Conservation (phyloP, 2,888 invertebrate species). For the Drosophila nigritarsus region DNA sequence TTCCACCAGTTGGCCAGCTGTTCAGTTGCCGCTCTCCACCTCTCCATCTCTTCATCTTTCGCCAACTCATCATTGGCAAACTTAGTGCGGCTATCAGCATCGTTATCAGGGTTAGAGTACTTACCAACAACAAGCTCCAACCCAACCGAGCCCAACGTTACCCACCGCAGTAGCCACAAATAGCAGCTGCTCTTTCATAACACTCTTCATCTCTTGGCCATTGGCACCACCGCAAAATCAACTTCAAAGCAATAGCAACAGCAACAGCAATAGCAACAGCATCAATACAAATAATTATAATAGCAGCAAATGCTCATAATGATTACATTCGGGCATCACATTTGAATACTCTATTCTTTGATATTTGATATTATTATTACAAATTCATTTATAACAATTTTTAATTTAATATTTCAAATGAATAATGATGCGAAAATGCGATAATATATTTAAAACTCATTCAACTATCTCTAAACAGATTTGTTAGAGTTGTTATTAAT, state of each 20-base stretch:
- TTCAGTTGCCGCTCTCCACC: not conserved
- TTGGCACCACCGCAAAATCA: constrained; percentile 23
- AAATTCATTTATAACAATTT: not conserved
- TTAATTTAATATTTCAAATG: not conserved
- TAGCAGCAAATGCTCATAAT: constrained; percentile 25
- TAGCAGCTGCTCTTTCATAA: constrained; percentile 12
- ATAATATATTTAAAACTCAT: not conserved
- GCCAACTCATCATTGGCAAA: constrained; percentile 18
- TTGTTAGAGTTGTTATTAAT: not conserved
- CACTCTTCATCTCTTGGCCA: constrained; percentile 10
- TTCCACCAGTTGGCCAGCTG: constrained; percentile 9
- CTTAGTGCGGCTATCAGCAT: constrained; percentile 24
- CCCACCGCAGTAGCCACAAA: constrained; percentile 12
- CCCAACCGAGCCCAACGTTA: constrained; percentile 7
- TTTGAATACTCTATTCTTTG: not conserved
- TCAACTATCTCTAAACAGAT: not conserved
- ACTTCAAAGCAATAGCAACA: constrained; percentile 40
- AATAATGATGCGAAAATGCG: not conserved
- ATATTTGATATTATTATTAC: not conserved
- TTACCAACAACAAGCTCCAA: not conserved
- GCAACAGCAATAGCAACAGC: constrained; percentile 8
- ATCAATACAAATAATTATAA: constrained; percentile 17
- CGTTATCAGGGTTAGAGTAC: constrained; percentile 28
- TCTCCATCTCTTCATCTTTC: not conserved
- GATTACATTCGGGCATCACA: not conserved